phyloP scores from a whole-genome alignment of 2,888 invertebrate genomes.

The Hirtodrosophila histrioides region DNA sequence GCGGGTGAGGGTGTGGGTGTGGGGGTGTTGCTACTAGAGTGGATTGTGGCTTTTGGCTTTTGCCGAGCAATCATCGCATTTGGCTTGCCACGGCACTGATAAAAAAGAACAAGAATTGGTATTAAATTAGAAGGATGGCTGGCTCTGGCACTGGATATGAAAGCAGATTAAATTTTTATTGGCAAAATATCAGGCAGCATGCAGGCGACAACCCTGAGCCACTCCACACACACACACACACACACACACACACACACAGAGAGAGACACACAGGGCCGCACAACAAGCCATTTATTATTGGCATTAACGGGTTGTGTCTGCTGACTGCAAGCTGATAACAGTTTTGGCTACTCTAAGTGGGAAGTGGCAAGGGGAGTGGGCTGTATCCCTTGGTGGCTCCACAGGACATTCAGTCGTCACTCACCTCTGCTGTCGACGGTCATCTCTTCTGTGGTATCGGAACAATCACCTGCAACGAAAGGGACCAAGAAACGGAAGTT shows the following conservation, averaged over 20 bases:
- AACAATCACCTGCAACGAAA: slow-evolving; percentile 83
- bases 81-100: slow-evolving; percentile 57
- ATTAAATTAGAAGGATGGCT: slow-evolving; percentile 63
- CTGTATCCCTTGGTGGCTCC: no score
- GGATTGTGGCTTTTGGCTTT: slow-evolving; percentile 20
- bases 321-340: slow-evolving; percentile 58
- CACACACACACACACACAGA: slow-evolving; percentile 5
- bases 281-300: slow-evolving; percentile 64
- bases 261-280: slow-evolving; percentile 1
- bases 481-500: background rate
- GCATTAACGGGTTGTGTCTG: slow-evolving; percentile 72
- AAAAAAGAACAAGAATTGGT: slow-evolving; percentile 44
- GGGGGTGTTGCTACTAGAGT: slow-evolving; percentile 10
- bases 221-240: slow-evolving; percentile 6
- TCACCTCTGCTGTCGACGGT: slow-evolving; percentile 84
- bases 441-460: slow-evolving; percentile 84
- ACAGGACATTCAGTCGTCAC: slow-evolving; percentile 40
- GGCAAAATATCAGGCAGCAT: slow-evolving; percentile 70
- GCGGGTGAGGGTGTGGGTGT: background rate
- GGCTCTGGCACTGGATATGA: slow-evolving; percentile 53
- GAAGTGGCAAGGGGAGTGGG: no score
- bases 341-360: slow-evolving; percentile 19
- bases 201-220: slow-evolving; percentile 28
- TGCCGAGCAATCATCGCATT: slow-evolving; percentile 53
- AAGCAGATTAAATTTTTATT: slow-evolving; percentile 80